phyloP scores from a whole-genome alignment of 2,113 vertebrate genomes.

The Protobothrops flavoviridis region DNA sequence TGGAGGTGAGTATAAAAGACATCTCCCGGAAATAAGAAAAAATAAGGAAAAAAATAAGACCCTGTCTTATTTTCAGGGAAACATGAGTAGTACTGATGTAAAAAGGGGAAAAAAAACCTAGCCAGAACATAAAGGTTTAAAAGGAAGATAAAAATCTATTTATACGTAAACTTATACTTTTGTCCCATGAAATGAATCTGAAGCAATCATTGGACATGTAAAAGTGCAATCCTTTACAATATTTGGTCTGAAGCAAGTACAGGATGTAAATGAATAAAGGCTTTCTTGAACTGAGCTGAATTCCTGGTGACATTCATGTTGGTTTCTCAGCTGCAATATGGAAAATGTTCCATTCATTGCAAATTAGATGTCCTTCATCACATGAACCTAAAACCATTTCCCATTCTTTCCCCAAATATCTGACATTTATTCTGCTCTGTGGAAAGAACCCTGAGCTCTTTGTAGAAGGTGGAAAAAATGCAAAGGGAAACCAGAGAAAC shows the following conservation, averaged over 20 bases:
- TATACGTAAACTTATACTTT: not conserved
- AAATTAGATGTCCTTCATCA: conserved; percentile 28
- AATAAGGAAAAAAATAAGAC: too few relatives aligned
- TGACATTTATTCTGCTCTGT: conserved; percentile 43
- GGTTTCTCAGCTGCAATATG: not conserved
- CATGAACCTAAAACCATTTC: conserved; percentile 45
- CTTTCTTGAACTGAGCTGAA: not conserved
- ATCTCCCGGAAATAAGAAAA: too few relatives aligned
- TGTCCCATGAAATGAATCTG: not conserved
- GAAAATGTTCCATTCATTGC: conserved; percentile 21
- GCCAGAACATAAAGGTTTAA: not conserved
- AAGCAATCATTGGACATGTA: not conserved
- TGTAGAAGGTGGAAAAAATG: conserved; percentile 54
- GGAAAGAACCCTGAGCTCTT: conserved; percentile 65
- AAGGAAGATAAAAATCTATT: not conserved
- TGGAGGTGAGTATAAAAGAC: too few relatives aligned
- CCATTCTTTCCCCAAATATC: conserved; percentile 51
- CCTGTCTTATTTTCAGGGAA: too few relatives aligned
- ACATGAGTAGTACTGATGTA: not conserved
- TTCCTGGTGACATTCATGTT: not conserved
- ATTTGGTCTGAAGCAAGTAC: not conserved
- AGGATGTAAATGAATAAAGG: not conserved
- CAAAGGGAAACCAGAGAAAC: conserved; percentile 51
- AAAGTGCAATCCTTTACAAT: not conserved
- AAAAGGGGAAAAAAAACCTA: not conserved